A percentile compares a stretch with the other conserved stretches of the same genome.
Conservation (phyloP, 1,140 invertebrate genomes). For the Chelonus insularis region DNA sequence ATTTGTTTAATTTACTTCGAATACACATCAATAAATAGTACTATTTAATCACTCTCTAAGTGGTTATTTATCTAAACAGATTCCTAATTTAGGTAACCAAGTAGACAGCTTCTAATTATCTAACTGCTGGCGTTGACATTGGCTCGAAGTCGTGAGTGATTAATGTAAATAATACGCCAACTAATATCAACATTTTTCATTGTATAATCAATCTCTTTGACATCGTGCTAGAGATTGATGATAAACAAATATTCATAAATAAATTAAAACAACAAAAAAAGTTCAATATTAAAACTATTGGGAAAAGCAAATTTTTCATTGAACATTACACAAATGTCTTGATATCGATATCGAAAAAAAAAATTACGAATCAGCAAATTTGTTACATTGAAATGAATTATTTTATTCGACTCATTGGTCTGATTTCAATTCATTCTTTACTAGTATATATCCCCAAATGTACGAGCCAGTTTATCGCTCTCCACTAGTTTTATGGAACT, state of each 20-base stretch:
- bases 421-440: conserved; percentile 24
- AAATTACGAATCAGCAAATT: conserved; percentile 4
- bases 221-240: too few species aligned
- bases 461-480: conserved; percentile 23
- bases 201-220: too few species aligned
- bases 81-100: conserved; percentile 23
- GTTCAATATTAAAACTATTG: too few species aligned
- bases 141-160: conserved; percentile 6
- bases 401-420: conserved; percentile 26
- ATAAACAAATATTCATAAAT: too few species aligned
- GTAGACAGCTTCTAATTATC: conserved; percentile 22
- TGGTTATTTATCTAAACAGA: conserved; percentile 22
- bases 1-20: neutral
- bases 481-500: conserved; percentile 27
- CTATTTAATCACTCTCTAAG: conserved; percentile 20
- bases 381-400: conserved; percentile 16
- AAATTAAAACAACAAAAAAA: too few species aligned
- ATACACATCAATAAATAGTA: conserved; percentile 17
- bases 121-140: conserved; percentile 18
- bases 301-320: too few species aligned
- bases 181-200: too few species aligned
- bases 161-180: conserved; percentile 4
- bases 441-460: conserved; percentile 21
- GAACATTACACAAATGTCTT: too few species aligned
- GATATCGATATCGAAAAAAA: too few species aligned